Evolutionary conservation across 1,140 invertebrate genomes (phyloP).

Genomic region (Euschistus heros): DNA sequence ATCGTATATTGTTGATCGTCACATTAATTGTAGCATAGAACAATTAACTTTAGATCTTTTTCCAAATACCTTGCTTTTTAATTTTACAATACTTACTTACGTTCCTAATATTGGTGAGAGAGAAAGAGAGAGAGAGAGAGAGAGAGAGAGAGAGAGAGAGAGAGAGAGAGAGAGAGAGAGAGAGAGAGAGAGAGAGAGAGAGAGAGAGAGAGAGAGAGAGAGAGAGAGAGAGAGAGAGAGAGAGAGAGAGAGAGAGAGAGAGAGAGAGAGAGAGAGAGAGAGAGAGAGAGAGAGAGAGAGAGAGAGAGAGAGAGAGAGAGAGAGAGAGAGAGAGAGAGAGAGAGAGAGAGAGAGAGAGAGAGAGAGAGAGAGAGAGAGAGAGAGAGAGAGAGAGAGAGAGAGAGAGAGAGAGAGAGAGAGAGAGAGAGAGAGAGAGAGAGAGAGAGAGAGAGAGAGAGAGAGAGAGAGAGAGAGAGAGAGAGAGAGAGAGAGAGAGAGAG

Average conservation of each 20-base stretch:
- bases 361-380: conserved; percentile 19
- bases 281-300: conserved; percentile 20
- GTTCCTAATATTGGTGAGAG: too few species aligned
- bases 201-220: conserved; percentile 21
- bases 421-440: conserved; percentile 25
- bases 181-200: conserved; percentile 21
- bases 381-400: conserved; percentile 25
- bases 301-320: conserved; percentile 21
- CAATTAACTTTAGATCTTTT: too few species aligned
- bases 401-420: conserved; percentile 22
- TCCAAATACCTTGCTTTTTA: too few species aligned
- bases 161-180: conserved; percentile 21
- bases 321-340: conserved; percentile 25
- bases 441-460: conserved; percentile 25
- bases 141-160: conserved; percentile 22
- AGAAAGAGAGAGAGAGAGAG: conserved; percentile 13
- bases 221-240: conserved; percentile 16
- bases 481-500: conserved; percentile 25
- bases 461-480: conserved; percentile 25
- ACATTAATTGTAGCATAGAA: too few species aligned
- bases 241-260: conserved; percentile 23
- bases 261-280: conserved; percentile 21
- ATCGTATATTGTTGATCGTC: too few species aligned
- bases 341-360: conserved; percentile 24
- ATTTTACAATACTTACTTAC: too few species aligned